Conservation (phyloP, 2,113 vertebrate genomes). For the Gopherus evgoodei region DNA sequence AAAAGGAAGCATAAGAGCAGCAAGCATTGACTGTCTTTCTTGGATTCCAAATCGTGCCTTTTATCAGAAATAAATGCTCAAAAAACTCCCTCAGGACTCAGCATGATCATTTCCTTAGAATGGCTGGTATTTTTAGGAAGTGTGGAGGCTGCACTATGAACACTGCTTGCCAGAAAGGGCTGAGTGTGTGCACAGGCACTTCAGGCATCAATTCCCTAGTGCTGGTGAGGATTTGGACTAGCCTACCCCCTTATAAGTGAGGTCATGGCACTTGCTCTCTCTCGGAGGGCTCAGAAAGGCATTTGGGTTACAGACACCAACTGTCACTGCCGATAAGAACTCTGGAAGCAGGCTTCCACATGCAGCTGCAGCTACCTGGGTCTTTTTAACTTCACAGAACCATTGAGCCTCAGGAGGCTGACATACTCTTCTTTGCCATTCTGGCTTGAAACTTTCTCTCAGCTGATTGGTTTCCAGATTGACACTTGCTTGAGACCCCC, state of each 20-base stretch:
- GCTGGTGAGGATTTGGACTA: not conserved
- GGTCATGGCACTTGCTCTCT: not conserved
- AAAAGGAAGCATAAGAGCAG: conserved; percentile 6
- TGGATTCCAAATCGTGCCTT: conserved; percentile 1
- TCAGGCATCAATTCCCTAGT: not conserved
- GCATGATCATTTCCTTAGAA: not conserved
- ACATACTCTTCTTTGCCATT: not conserved
- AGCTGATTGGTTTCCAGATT: not conserved
- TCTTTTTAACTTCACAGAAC: not conserved
- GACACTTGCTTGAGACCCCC: accelerated
- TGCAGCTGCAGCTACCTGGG: not conserved
- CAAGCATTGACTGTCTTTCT: conserved; percentile 17
- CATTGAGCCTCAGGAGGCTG: not conserved
- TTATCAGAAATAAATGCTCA: conserved; percentile 17
- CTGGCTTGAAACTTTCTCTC: not conserved
- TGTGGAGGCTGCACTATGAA: not conserved
- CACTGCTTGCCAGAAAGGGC: not conserved
- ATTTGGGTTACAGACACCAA: not conserved
- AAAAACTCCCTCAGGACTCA: conserved; percentile 13
- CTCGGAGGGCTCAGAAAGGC: not conserved
- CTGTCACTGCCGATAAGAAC: not conserved
- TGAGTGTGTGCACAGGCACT: not conserved
- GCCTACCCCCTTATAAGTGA: not conserved
- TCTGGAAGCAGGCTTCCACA: not conserved
- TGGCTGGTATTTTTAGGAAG: not conserved